phyloP scores from a whole-genome alignment of 2,113 vertebrate species.

The Semnornis frantzii region DNA sequence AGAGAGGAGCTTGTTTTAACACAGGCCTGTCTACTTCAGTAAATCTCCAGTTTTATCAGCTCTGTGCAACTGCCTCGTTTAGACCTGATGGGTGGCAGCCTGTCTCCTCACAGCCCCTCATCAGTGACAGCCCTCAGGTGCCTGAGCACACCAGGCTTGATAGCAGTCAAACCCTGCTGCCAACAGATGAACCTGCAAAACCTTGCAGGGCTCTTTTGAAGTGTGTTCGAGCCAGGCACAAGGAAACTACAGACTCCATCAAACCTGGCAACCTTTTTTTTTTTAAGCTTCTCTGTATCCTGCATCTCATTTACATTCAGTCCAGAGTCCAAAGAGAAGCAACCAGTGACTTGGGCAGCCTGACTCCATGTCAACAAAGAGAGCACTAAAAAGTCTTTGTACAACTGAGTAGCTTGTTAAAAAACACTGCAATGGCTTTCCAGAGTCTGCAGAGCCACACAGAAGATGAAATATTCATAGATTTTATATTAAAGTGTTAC shows the following conservation, averaged over 20 bases:
- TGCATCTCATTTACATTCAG: constrained; percentile 55
- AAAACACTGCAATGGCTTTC: constrained; percentile 44
- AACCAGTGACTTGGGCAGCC: neutral
- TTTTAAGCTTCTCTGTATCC: neutral
- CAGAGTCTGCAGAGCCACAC: constrained; percentile 57
- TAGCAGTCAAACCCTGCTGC: constrained; percentile 61
- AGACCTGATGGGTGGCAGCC: constrained; percentile 59
- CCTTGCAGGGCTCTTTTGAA: neutral
- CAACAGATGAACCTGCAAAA: constrained; percentile 68
- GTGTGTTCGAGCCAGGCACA: constrained; percentile 21
- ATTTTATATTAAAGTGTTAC: constrained; percentile 71
- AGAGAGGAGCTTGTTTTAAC: constrained; percentile 63
- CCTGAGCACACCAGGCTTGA: constrained; percentile 45
- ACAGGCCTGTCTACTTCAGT: constrained; percentile 68
- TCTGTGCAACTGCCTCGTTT: constrained; percentile 71
- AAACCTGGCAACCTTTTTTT: constrained; percentile 51
- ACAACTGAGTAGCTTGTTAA: constrained; percentile 43
- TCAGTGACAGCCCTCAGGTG: constrained; percentile 72
- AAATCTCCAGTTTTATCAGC: constrained; percentile 77
- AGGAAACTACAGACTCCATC: constrained; percentile 25
- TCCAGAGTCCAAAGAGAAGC: constrained; percentile 51
- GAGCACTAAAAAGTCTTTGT: neutral
- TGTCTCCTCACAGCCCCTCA: constrained; percentile 69
- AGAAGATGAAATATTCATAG: constrained; percentile 76
- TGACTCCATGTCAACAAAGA: neutral